Evolutionary conservation across 1,140 invertebrate species (phyloP), one percentile per base, ranked within the genome.

Genomic region (Hyles vespertilio): DNA sequence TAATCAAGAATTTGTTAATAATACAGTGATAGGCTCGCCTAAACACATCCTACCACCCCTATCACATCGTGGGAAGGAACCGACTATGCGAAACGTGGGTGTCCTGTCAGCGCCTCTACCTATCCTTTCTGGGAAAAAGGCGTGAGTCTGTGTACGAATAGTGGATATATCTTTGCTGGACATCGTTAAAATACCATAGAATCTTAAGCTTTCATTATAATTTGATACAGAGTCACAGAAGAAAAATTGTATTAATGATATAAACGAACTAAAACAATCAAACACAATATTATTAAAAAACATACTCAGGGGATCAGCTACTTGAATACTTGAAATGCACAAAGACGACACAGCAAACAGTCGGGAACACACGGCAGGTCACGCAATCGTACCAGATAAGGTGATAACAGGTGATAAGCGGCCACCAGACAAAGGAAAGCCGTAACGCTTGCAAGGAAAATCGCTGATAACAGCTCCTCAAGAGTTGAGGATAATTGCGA

Each of bases 381-480:
- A 81, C 61, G 72, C 54, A 66, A 65, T 77, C 79, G 78, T 81
- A 49, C 43, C 55, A 34, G 51, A 54, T 54, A 54, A 54, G 9
- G 55, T 72, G 77, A 78, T 80, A 77, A 64, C 67, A 22, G 11
- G 11, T 22, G 62, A 56, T 72, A 65, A 68, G 59, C 58, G 6
- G 11, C 47, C 6, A 11, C n/a, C 47, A 22, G 72, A 81, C 78
- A 79, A 82, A 79, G 77, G 65, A 74, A 72, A 74, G 61, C 65
- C 61, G 63, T 70, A 74, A 71, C 68, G 58, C 50, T 63, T 68
- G 69, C 72, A 67, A 72, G 76, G 67, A 77, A 78, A 81, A 62
- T 63, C 59, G 56, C 46, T 65, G 65, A 77, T 79, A 77, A 67
- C 63, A 34, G 22, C 50, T 10, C 32, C 32, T 51, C 34, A 51